phyloP scores from a whole-genome alignment of 92 coral and sea anemone species.

The Phenganax stokvisi region DNA sequence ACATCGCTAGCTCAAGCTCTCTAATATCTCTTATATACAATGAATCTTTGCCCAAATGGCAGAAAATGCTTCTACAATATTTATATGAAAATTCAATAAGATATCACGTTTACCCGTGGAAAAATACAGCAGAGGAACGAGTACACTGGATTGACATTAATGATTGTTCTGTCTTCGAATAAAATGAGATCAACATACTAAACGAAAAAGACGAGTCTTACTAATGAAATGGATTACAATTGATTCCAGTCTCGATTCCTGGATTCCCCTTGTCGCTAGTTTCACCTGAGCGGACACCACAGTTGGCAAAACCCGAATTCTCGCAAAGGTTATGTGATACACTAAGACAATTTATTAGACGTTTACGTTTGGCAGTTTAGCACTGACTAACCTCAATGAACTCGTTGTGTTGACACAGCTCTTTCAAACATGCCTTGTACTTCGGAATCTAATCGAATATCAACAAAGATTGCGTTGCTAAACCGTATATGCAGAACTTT shows the following conservation, averaged over 20 bases:
- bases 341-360: not conserved
- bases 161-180: slow-evolving; percentile 84
- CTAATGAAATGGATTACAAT: not conserved
- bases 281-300: too few relatives aligned
- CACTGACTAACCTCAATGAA: slow-evolving; percentile 73
- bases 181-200: slow-evolving; percentile 91
- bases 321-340: not conserved
- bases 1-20: too few relatives aligned
- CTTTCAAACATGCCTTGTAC: slow-evolving; percentile 76
- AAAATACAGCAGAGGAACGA: slow-evolving; percentile 83
- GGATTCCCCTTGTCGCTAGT: too few relatives aligned
- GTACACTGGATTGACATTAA: slow-evolving; percentile 77
- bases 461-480: not conserved
- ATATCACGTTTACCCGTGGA: slow-evolving; percentile 69
- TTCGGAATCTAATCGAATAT: slow-evolving; percentile 50
- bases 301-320: too few relatives aligned
- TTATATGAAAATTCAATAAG: not conserved
- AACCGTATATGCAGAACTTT: not conserved
- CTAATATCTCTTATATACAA: too few relatives aligned
- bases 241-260: not conserved
- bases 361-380: not conserved
- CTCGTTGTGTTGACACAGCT: slow-evolving; percentile 79
- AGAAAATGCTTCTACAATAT: not conserved
- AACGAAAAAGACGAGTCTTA: slow-evolving; percentile 3
- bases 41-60: too few relatives aligned